Evolutionary conservation across 2,113 vertebrate genomes (phyloP).

Genomic region (Benitochromis conjunctus): DNA sequence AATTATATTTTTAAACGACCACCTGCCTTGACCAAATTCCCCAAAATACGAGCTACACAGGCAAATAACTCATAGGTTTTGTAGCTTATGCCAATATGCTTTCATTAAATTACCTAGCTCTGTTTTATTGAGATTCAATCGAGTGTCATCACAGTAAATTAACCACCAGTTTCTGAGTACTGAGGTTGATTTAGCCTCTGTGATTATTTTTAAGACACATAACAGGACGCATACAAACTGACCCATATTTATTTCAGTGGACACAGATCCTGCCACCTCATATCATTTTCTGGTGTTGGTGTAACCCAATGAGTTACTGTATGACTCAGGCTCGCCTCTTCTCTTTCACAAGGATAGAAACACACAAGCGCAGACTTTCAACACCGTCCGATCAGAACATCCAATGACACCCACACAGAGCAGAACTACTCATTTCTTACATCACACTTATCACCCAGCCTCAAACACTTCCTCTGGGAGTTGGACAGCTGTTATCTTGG

Average conservation of each 20-base stretch:
- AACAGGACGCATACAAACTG: neutral
- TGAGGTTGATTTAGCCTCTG: neutral
- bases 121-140: neutral
- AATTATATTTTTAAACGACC: neutral
- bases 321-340: constrained; percentile 18
- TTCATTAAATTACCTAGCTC: neutral
- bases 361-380: neutral
- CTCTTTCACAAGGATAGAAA: neutral
- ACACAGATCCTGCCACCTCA: neutral
- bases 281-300: neutral
- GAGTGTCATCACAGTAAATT: neutral
- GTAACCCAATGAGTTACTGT: neutral
- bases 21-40: neutral
- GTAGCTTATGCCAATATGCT: neutral
- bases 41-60: neutral
- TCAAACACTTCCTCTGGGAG: constrained; percentile 61
- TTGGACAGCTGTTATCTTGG: constrained; percentile 67
- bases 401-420: neutral
- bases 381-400: neutral
- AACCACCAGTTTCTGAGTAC: neutral
- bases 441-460: constrained; percentile 52
- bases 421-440: constrained; percentile 16
- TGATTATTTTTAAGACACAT: neutral
- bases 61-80: accelerated
- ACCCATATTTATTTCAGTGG: neutral